A percentile compares a stretch with the other conserved stretches of the same genome.
These are phyloP conservation scores for Drosophila mayaguana DNA, from an alignment of 2,888 invertebrate genomes.

Conservation along the genomic window DNA sequence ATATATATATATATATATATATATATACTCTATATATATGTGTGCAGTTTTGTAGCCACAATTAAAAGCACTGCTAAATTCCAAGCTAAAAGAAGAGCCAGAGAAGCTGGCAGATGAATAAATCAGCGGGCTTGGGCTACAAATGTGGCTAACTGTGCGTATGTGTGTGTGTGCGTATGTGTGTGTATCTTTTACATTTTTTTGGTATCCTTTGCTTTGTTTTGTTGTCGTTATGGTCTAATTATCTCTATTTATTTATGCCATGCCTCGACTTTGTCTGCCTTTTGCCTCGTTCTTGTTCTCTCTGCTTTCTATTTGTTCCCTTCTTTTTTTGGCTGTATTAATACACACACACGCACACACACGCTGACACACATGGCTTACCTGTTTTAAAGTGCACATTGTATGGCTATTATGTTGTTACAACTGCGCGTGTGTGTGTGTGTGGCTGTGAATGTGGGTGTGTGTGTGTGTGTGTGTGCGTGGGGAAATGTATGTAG, in stretches of 20 bases:
- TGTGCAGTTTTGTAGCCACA: conserved; percentile 30
- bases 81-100: conserved; percentile 6
- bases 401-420: conserved; percentile 72
- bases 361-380: conserved; percentile 10
- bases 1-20: not conserved
- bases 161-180: not conserved
- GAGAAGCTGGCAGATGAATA: conserved; percentile 19
- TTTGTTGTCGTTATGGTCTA: conserved; percentile 76
- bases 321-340: conserved; percentile 46
- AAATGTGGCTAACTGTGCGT: conserved; percentile 32
- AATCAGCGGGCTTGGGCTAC: conserved; percentile 39
- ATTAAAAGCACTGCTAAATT: conserved; percentile 37
- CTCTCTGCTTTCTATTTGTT: not conserved
- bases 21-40: too few species aligned
- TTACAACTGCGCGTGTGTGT: conserved; percentile 53
- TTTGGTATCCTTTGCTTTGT: conserved; percentile 41
- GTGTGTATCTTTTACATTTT: conserved; percentile 31
- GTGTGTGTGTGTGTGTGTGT: conserved; percentile 25
- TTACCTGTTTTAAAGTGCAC: conserved; percentile 70
- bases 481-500: conserved; percentile 70
- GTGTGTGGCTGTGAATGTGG: conserved; percentile 23
- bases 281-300: conserved; percentile 20
- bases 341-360: conserved; percentile 24
- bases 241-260: conserved; percentile 81
- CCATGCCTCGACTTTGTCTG: conserved; percentile 51